These are phyloP conservation scores for Ellobium chinense DNA, from an alignment of 2,888 invertebrate species.

Conservation along the genomic window DNA sequence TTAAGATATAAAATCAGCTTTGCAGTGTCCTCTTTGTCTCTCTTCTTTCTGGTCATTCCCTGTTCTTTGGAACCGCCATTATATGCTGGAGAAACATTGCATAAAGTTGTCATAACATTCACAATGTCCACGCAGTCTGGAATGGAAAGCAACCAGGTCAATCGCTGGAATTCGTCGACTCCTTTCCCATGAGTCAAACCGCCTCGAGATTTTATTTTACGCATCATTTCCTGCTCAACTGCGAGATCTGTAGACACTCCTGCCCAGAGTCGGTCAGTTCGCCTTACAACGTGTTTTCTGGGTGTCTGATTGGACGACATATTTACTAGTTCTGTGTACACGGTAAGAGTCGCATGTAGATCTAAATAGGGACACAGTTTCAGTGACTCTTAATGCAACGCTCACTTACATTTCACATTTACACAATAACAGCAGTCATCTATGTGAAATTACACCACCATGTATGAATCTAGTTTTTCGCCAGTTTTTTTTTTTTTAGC, in stretches of 20 bases:
- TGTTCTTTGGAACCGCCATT: constrained; percentile 16
- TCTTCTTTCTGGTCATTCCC: neutral
- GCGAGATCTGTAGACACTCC: constrained; percentile 27
- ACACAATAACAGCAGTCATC: too few species aligned
- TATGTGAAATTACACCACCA: too few species aligned
- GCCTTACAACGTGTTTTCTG: constrained; percentile 48
- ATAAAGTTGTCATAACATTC: constrained; percentile 18
- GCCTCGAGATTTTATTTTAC: constrained; percentile 48
- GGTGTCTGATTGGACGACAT: too few species aligned
- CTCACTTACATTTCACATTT: too few species aligned
- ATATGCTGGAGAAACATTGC: neutral
- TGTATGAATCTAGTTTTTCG: too few species aligned
- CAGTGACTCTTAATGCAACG: too few species aligned
- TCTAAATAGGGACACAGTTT: too few species aligned
- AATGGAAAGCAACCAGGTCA: constrained; percentile 24
- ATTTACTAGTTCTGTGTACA: too few species aligned
- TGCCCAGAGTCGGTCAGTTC: constrained; percentile 39
- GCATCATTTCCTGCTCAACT: constrained; percentile 44
- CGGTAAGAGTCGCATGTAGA: too few species aligned
- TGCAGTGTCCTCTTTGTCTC: constrained; percentile 29
- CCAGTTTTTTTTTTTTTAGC: too few species aligned
- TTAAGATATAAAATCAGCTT: constrained; percentile 37
- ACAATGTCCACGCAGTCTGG: constrained; percentile 36
- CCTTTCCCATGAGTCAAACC: constrained; percentile 28
- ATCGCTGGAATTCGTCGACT: constrained; percentile 14